These are phyloP conservation scores for Myrmecobius fasciatus DNA, from an alignment of 2,113 vertebrate species.

Conservation along the genomic window DNA sequence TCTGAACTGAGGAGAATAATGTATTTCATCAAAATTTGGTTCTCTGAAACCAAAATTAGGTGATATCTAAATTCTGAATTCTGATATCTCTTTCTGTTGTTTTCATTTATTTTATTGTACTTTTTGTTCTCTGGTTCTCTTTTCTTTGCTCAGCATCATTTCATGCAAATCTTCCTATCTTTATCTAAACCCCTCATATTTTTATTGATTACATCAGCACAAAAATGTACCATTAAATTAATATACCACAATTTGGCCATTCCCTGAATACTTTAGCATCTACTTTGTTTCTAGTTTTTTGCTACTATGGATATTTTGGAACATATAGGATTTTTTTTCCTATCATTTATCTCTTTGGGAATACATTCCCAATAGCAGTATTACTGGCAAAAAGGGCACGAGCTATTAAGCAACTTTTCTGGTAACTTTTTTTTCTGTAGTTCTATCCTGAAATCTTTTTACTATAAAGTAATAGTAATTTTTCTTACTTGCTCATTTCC, in stretches of 20 bases:
- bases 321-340: neutral
- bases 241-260: neutral
- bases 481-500: neutral
- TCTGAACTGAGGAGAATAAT: neutral
- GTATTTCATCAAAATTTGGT: neutral
- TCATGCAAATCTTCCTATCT: neutral
- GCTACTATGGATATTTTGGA: neutral
- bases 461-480: neutral
- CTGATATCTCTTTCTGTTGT: neutral
- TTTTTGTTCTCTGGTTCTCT: neutral
- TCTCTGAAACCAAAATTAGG: neutral
- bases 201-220: neutral
- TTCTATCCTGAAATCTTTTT: neutral
- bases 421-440: neutral
- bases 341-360: neutral
- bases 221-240: neutral
- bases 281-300: neutral
- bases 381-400: neutral
- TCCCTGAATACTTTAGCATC: neutral
- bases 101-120: neutral
- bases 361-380: neutral
- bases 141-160: neutral
- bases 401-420: neutral
- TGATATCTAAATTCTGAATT: neutral
- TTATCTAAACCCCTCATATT: neutral